Evolutionary conservation across 1,140 invertebrate genomes (phyloP).

Genomic region (Leptinotarsa undecemlineata): DNA sequence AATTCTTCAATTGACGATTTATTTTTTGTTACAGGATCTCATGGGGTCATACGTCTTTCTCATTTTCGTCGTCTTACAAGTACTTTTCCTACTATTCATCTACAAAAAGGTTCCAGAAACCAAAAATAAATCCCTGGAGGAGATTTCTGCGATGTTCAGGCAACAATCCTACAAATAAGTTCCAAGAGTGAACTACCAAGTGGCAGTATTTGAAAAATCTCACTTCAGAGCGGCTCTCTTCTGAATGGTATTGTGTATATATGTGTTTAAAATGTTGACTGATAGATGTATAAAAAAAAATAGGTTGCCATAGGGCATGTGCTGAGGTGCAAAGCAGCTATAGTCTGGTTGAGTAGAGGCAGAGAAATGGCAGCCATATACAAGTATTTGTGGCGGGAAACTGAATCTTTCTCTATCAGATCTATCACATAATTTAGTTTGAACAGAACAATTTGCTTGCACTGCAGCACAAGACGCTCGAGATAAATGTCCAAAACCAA

Average conservation of each 20-base stretch:
- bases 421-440: background rate
- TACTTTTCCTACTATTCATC: constrained; percentile 73
- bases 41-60: constrained; percentile 76
- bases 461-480: no score
- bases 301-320: background rate
- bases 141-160: constrained; percentile 77
- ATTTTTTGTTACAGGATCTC: constrained; percentile 55
- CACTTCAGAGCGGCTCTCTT: background rate
- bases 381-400: background rate
- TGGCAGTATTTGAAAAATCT: constrained; percentile 7
- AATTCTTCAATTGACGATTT: background rate
- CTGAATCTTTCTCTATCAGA: background rate
- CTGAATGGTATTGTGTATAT: background rate
- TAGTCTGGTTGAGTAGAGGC: no score
- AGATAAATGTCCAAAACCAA: no score
- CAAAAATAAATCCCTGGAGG: constrained; percentile 82
- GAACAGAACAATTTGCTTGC: background rate
- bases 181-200: constrained; percentile 1
- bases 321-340: background rate
- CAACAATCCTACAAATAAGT: constrained; percentile 69
- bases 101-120: constrained; percentile 84
- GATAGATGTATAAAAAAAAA: background rate
- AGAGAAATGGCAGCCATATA: no score
- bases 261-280: constrained; percentile 8
- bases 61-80: constrained; percentile 71